phyloP scores from a whole-genome alignment of 2,797 vertebrate genomes.

The Pachyuromys duprasi region DNA sequence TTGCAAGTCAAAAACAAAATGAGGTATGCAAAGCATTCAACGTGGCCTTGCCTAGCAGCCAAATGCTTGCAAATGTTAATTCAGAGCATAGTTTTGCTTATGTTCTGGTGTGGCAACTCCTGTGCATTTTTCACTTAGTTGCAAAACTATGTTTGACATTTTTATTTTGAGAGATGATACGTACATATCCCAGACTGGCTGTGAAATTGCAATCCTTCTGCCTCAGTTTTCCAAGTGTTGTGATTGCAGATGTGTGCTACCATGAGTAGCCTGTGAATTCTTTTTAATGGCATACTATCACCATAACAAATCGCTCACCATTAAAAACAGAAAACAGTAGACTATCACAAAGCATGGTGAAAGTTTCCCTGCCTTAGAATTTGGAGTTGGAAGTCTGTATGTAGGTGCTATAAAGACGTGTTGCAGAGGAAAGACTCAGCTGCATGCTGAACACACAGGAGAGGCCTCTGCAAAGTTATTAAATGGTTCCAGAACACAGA shows the following conservation, averaged over 20 bases:
- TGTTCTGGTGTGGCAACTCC: background rate
- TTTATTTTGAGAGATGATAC: background rate
- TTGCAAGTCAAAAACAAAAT: background rate
- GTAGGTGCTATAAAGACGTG: background rate
- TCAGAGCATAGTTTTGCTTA: constrained; percentile 1
- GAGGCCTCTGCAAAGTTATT: background rate
- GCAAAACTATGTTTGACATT: background rate
- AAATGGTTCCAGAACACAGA: background rate
- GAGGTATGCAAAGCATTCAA: background rate
- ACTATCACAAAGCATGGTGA: background rate
- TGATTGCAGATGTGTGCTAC: background rate
- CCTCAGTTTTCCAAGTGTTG: background rate
- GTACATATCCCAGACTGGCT: background rate
- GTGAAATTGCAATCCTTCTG: background rate
- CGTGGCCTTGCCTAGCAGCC: background rate
- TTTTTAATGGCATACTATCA: constrained; percentile 10
- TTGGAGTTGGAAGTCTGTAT: background rate
- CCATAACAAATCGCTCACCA: background rate
- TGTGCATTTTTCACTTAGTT: background rate
- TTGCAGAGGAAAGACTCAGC: background rate
- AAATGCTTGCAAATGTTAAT: background rate
- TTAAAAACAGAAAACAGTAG: constrained; percentile 15
- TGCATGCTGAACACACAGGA: background rate
- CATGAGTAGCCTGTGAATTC: background rate
- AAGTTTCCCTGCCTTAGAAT: background rate